Base-by-base conservation (phyloP, 2,888 invertebrate species). In the Drosophila antonietae region DNA sequence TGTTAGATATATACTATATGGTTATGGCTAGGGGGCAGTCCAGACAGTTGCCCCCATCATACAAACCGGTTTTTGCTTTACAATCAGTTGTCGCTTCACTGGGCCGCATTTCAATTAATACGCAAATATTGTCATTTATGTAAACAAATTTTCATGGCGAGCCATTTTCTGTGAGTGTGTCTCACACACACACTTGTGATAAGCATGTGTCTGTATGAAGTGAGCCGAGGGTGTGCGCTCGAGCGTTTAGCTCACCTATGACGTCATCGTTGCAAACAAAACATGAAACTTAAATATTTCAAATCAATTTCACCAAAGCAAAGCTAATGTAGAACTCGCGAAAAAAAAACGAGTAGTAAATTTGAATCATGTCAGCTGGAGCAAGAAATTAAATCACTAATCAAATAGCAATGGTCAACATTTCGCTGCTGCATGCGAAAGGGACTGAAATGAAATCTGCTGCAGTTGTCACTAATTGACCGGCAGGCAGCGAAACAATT, bases 111-210 rank as follows among this genome's bases (percentile, higher is more conserved):
- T 87, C 82, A 81, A 82, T 84, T 82, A 84, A 74, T 76, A 76
- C 75, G 75, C 73, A 84, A 87, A 86, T 86, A 82, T 66, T 76
- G 82, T 84, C 84, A 69, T 80, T 73, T 71, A 66, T 73, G 82
- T 81, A 75, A 78, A 78, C 74, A 68, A 57, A 77, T 79, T 81
- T 79, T 58, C 63, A 68, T 61, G 63, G 53, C 39, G 51, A 44
- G 52, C 69, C 47, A 59, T 58, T 60, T 62, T 46, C 49, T 18
- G 35, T 62, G 52, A 39, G 46, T 61, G 52, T 46, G 59, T 10
- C 51, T 64, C 35, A n/a, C 12, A 56, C 66, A 43, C 43, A 33
- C 41, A 23, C 37, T 37, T 53, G 52, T 18, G 35, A 28, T 28
- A 23, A 39, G 20, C 20, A 8, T 51, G 44, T 69, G 37, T 44